phyloP scores from a whole-genome alignment of 2,797 vertebrate genomes.

The Chrysolophus pictus region DNA sequence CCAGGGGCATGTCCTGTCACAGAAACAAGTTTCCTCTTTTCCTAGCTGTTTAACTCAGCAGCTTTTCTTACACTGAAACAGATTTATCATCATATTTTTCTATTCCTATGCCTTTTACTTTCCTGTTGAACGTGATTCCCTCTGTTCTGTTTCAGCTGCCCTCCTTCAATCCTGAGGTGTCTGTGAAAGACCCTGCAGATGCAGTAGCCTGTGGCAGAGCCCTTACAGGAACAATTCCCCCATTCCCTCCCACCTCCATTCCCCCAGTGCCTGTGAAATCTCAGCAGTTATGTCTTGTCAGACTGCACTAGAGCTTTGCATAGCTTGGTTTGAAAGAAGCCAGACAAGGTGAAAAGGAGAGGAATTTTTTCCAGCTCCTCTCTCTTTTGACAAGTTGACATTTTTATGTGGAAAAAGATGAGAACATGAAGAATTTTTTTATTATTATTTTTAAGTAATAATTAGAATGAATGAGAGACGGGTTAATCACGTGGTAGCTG shows the following conservation, averaged over 20 bases:
- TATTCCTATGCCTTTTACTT: not conserved
- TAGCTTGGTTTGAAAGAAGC: conserved; percentile 66
- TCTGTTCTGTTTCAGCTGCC: not conserved
- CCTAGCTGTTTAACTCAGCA: not conserved
- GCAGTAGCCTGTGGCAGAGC: not conserved
- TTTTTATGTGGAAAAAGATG: conserved; percentile 44
- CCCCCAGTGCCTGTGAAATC: conserved; percentile 74
- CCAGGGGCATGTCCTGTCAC: not conserved
- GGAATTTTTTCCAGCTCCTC: conserved; percentile 50
- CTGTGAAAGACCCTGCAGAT: not conserved
- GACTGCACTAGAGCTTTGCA: conserved; percentile 57
- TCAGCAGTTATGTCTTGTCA: conserved; percentile 75
- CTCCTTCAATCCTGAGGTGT: not conserved
- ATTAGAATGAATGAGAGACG: not conserved
- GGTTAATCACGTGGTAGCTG: not conserved
- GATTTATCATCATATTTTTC: not conserved
- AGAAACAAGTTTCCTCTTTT: conserved; percentile 10
- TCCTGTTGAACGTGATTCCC: not conserved
- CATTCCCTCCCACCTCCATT: conserved; percentile 15
- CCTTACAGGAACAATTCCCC: not conserved
- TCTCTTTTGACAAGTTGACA: conserved; percentile 51
- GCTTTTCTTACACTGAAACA: not conserved
- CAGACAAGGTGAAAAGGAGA: conserved; percentile 64
- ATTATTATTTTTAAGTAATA: not conserved
- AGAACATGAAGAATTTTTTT: not conserved